Evolutionary conservation across 2,888 invertebrate genomes (phyloP).

Genomic region (Lamellibrachia satsuma): DNA sequence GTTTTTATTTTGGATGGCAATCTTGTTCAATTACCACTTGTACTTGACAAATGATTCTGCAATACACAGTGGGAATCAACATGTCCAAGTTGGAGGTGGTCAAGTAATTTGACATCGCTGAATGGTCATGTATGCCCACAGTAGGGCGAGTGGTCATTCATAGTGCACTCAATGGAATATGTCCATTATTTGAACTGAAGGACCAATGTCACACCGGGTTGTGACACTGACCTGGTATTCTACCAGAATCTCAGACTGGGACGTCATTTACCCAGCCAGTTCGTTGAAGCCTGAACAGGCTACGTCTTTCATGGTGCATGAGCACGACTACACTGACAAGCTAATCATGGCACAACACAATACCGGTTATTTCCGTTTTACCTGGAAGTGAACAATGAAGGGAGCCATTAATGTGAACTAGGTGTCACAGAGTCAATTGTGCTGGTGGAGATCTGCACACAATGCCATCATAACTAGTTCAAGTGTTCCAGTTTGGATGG

Average conservation of each 20-base stretch:
- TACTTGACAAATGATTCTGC: background rate
- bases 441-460: background rate
- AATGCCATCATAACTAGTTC: conserved; percentile 12
- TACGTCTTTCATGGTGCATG: background rate
- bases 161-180: background rate
- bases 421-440: background rate
- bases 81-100: background rate
- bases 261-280: background rate
- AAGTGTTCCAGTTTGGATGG: background rate
- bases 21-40: background rate
- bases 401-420: conserved; percentile 3
- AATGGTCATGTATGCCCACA: background rate
- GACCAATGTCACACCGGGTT: background rate
- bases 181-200: background rate
- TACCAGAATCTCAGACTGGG: conserved; percentile 3
- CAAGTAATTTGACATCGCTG: background rate
- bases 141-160: background rate
- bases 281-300: background rate
- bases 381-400: background rate
- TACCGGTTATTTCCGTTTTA: background rate
- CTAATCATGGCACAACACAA: conserved; percentile 6
- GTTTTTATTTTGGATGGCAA: too few relatives aligned
- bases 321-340: conserved; percentile 10
- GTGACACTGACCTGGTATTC: conserved; percentile 6
- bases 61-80: background rate